phyloP scores from a whole-genome alignment of 1,140 invertebrate genomes.

The Sitophilus oryzae region DNA sequence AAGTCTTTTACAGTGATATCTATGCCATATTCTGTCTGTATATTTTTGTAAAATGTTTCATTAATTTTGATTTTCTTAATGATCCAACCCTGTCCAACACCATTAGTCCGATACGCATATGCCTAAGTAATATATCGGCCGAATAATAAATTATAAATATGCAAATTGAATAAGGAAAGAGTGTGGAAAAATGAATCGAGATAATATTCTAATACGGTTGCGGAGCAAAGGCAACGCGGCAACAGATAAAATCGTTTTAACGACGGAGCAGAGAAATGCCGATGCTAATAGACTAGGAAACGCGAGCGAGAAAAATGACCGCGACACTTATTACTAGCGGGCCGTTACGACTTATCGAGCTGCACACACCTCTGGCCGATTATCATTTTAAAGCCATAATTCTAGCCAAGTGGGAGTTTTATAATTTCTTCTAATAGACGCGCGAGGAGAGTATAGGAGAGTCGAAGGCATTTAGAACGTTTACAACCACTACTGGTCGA shows the following conservation, averaged over 20 bases:
- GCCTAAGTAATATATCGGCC: neutral
- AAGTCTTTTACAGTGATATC: no score
- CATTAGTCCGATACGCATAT: no score
- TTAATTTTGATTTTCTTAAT: no score
- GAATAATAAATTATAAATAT: neutral
- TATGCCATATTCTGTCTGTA: no score
- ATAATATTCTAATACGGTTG: neutral
- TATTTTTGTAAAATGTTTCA: no score
- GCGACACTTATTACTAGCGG: conserved; percentile 20
- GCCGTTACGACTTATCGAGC: conserved; percentile 13
- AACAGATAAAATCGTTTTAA: conserved; percentile 6
- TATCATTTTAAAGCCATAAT: conserved; percentile 26
- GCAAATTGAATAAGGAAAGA: neutral
- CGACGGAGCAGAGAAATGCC: conserved; percentile 1
- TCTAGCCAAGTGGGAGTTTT: conserved; percentile 22
- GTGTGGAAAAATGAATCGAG: neutral
- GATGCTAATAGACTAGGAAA: conserved; percentile 10
- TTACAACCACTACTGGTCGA: neutral
- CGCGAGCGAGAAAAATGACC: conserved; percentile 7
- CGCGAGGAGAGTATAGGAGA: no score
- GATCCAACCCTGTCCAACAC: no score
- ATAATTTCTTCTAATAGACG: conserved; percentile 25
- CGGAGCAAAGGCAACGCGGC: no score
- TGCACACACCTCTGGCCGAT: conserved; percentile 21
- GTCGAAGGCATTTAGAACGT: neutral